Conservation (phyloP, 2,797 vertebrate genomes). For the Enteromius paludinosus region DNA sequence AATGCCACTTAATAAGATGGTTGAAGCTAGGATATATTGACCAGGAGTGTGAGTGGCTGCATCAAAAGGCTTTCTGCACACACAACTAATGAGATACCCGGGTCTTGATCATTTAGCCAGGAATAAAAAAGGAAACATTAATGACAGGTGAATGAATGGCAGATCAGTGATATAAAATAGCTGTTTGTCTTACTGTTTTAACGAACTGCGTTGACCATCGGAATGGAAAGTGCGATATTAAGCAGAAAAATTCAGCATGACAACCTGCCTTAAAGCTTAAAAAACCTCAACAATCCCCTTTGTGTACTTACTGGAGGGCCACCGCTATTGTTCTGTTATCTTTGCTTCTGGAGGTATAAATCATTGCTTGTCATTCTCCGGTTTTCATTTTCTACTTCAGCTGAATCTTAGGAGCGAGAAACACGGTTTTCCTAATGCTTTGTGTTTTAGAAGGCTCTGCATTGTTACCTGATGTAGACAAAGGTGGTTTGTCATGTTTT, state of each 20-base stretch:
- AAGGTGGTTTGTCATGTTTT: conserved; percentile 73
- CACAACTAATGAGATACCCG: conserved; percentile 29
- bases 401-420: conserved; percentile 64
- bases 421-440: conserved; percentile 67
- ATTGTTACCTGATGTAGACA: conserved; percentile 76
- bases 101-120: conserved; percentile 29
- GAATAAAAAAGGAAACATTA: not conserved
- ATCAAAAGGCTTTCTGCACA: conserved; percentile 20
- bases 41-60: conserved; percentile 59
- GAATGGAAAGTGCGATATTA: conserved; percentile 47
- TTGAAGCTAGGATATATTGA: conserved; percentile 69
- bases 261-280: conserved; percentile 32
- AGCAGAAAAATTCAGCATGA: conserved; percentile 41
- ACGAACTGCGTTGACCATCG: conserved; percentile 28
- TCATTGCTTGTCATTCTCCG: conserved; percentile 66
- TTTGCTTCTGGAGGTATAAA: conserved; percentile 72
- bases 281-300: conserved; percentile 62
- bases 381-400: conserved; percentile 58
- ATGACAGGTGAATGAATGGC: not conserved
- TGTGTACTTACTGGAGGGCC: conserved; percentile 66
- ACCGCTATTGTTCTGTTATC: conserved; percentile 74
- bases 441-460: conserved; percentile 70
- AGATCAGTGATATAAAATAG: conserved; percentile 4
- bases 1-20: conserved; percentile 71
- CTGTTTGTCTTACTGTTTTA: conserved; percentile 4